Evolutionary conservation across 2,113 vertebrate genomes (phyloP).

Genomic region (Peucedramus taeniatus): DNA sequence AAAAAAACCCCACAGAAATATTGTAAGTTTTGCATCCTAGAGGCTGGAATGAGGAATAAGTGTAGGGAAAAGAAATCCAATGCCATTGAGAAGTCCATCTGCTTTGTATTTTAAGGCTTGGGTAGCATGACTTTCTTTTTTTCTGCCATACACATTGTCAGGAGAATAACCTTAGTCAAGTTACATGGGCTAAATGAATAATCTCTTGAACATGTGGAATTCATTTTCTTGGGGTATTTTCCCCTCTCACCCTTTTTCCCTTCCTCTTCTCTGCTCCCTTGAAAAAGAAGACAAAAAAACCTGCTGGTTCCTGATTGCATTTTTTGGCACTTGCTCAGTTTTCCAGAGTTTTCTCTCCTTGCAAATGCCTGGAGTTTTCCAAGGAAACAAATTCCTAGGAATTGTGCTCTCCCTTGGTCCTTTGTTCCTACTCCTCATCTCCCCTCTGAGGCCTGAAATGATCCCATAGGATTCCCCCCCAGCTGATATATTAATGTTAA

Average conservation of each 20-base stretch:
- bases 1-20: fast-evolving
- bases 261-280: neutral
- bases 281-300: constrained; percentile 14
- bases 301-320: constrained; percentile 39
- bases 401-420: neutral
- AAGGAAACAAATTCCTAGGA: neutral
- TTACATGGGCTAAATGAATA: constrained; percentile 57
- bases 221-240: constrained; percentile 63
- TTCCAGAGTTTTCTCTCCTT: neutral
- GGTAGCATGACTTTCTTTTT: constrained; percentile 38
- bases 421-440: neutral
- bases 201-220: constrained; percentile 72
- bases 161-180: constrained; percentile 58
- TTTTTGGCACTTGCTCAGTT: constrained; percentile 53
- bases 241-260: neutral
- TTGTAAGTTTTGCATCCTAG: neutral
- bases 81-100: constrained; percentile 37
- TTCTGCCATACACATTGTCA: constrained; percentile 50
- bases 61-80: neutral
- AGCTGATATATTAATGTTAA: fast-evolving
- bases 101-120: constrained; percentile 59
- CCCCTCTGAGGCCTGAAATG: neutral
- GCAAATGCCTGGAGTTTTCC: neutral
- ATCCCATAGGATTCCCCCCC: neutral
- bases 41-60: neutral